Conservation (phyloP, 2,888 invertebrate species). For the Drosophila picticornis region DNA sequence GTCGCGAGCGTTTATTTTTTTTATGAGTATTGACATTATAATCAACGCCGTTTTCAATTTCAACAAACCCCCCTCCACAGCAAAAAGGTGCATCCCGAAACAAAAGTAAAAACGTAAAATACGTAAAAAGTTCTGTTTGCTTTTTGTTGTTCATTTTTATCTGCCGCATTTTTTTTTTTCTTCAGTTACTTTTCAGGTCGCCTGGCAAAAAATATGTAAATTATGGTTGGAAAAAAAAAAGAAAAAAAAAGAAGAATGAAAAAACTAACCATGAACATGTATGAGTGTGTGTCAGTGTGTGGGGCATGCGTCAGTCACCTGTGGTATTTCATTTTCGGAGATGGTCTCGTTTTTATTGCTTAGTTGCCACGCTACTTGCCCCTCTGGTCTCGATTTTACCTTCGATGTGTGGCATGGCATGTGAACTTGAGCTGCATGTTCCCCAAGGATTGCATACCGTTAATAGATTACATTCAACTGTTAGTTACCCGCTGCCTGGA, state of each 20-base stretch:
- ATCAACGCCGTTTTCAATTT: conserved; percentile 82
- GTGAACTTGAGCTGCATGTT: conserved; percentile 36
- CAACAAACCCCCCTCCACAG: conserved; percentile 46
- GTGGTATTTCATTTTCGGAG: conserved; percentile 68
- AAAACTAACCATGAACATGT: not conserved
- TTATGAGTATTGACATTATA: conserved; percentile 81
- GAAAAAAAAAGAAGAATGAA: conserved; percentile 9
- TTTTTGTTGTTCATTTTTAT: conserved; percentile 63
- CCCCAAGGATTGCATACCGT: conserved; percentile 42
- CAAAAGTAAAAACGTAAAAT: conserved; percentile 30
- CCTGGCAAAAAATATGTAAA: conserved; percentile 72
- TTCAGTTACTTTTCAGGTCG: conserved; percentile 57
- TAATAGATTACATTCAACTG: conserved; percentile 28
- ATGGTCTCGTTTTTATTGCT: conserved; percentile 71
- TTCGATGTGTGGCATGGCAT: conserved; percentile 51
- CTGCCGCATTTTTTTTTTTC: conserved; percentile 34
- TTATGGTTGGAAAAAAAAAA: conserved; percentile 52
- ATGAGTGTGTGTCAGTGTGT: conserved; percentile 25
- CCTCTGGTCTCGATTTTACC: conserved; percentile 19
- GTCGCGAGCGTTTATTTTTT: conserved; percentile 34
- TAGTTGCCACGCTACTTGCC: conserved; percentile 25
- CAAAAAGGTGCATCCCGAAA: conserved; percentile 67
- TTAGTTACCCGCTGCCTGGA: conserved; percentile 19
- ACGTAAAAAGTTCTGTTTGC: conserved; percentile 66
- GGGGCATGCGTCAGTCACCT: conserved; percentile 80